Evolutionary conservation across 2,888 invertebrate genomes (phyloP), one percentile per base, ranked within the genome.

Genomic region (Harmothoe impar): DNA sequence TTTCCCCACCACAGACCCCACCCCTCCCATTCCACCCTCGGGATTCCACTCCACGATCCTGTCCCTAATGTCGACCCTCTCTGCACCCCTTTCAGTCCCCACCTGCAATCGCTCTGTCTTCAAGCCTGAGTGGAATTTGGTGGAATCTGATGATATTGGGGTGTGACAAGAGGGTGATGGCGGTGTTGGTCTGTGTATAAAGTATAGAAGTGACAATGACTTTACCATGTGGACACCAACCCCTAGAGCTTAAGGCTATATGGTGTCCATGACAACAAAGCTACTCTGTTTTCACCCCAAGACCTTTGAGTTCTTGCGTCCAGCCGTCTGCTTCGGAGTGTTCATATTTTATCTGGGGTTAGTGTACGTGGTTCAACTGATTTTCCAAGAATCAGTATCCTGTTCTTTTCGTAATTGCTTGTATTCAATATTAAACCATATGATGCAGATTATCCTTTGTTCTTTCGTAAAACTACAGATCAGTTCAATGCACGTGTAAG

Each of bases 51-150:
- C n/a, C 54, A 52, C 10, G 12, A 17, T 17, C 17, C 17, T 52
- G 17, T 17, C 54, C 54, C 62, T 62, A n/a, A n/a, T 20, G 3
- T 62, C 62, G 23, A 10, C 54, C 10, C 54, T 17, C 54, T 17
- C 17, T 62, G 0, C 20, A 20, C n/a, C 23, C n/a, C n/a, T 31
- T 31, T 25, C 77, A 3, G n/a, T 12, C 81, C 23, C 17, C 81
- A 81, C 43, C 33, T 81, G 81, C n/a, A 15, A n/a, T 81, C 81
- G 43, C 81, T 81, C 81, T 25, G 43, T 81, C 81, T 33, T 81
- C 81, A 25, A 17, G 81, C 35, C 35, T 35, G 35, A 43, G 43
- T 81, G 33, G 81, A 33, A 81, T 35, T 43, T 15, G 31, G 77
- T 77, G 17, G 81, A 81, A 17, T 81, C 35, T 20, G 33, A 17